These are phyloP conservation scores for Xenopus borealis DNA, from an alignment of 2,113 vertebrate species.

Conservation along the genomic window DNA sequence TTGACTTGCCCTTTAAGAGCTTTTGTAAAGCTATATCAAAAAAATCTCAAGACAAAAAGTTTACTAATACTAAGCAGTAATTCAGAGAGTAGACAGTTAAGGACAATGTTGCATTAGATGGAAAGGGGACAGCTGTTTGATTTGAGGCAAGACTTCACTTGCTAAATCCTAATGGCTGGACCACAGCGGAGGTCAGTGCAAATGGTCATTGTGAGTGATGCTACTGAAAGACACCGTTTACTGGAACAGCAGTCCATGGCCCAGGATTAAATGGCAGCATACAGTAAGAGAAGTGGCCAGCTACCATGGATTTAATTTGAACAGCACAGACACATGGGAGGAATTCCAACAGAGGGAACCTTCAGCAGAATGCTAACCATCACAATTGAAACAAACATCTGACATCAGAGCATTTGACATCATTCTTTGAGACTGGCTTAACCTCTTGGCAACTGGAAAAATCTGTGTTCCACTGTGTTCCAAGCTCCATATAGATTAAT, in stretches of 20 bases:
- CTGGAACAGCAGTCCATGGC: not conserved
- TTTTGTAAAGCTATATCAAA: no score
- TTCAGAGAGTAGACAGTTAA: no score
- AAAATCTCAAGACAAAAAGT: no score
- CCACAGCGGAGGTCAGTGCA: not conserved
- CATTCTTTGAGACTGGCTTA: no score
- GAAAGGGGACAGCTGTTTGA: constrained; percentile 23
- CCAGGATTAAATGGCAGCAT: not conserved
- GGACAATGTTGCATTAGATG: not conserved
- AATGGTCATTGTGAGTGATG: constrained; percentile 1
- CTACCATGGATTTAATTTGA: not conserved
- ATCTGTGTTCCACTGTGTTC: no score
- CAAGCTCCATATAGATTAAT: no score
- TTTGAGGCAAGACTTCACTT: constrained; percentile 2
- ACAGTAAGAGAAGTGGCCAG: not conserved
- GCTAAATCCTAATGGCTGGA: constrained; percentile 1
- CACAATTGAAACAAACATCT: constrained; percentile 23
- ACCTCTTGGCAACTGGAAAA: no score
- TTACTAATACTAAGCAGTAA: no score
- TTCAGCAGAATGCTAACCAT: not conserved
- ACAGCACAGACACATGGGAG: not conserved
- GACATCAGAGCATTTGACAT: constrained; percentile 4
- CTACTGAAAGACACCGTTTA: not conserved
- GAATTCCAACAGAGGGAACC: not conserved
- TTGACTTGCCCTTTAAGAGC: no score